Evolutionary conservation across 1,140 invertebrate species (phyloP).

Genomic region (Camponotus floridanus): DNA sequence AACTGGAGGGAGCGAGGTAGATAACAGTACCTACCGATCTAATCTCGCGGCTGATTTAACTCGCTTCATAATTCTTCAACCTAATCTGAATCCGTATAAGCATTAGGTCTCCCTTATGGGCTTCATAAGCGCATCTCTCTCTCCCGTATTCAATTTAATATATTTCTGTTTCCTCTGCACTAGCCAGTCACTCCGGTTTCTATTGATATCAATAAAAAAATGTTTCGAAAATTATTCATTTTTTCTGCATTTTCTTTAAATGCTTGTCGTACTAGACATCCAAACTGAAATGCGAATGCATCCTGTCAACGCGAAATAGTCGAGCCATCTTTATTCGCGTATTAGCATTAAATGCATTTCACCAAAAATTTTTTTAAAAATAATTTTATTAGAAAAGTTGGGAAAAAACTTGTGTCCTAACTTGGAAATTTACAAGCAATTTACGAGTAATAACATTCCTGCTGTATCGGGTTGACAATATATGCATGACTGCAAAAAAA

Average conservation of each 20-base stretch:
- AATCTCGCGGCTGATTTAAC: slow-evolving; percentile 85
- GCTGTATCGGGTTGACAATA: not conserved
- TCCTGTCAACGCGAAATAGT: too few relatives aligned
- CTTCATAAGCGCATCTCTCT: slow-evolving; percentile 34
- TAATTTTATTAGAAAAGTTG: not conserved
- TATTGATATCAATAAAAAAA: not conserved
- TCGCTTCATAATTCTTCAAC: slow-evolving; percentile 85
- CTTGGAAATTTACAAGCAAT: not conserved
- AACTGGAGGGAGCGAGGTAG: slow-evolving; percentile 82
- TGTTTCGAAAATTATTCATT: not conserved
- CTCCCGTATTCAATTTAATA: slow-evolving; percentile 55
- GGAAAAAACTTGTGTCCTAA: not conserved
- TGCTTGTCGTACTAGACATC: not conserved
- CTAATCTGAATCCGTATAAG: slow-evolving; percentile 86
- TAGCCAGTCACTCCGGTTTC: not conserved
- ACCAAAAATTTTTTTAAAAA: not conserved
- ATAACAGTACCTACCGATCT: slow-evolving; percentile 84
- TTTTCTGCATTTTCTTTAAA: not conserved
- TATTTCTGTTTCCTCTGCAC: slow-evolving; percentile 18
- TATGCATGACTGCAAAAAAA: slow-evolving; percentile 9
- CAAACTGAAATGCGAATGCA: too few relatives aligned
- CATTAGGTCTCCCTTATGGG: slow-evolving; percentile 75
- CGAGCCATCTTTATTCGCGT: too few relatives aligned
- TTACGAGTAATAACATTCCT: not conserved
- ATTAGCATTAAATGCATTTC: too few relatives aligned